phyloP scores from a whole-genome alignment of 2,888 invertebrate genomes.

The Drosophila mimetica region DNA sequence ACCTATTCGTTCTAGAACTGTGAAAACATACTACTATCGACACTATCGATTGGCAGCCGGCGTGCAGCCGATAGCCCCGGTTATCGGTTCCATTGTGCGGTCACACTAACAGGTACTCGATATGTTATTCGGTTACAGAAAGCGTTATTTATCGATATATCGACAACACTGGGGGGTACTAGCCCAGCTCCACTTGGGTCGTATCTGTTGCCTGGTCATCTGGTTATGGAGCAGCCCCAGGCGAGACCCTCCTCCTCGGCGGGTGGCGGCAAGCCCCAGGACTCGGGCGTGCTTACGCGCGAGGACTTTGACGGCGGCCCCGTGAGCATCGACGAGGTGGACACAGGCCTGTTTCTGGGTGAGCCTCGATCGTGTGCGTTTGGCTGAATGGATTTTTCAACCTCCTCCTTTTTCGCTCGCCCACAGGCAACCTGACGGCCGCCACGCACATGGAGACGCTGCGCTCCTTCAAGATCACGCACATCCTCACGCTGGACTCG shows the following conservation, averaged over 20 bases:
- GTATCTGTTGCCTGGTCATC: no score
- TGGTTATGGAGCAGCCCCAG: constrained; percentile 17
- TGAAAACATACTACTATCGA: no score
- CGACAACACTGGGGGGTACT: no score
- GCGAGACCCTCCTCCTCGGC: constrained; percentile 10
- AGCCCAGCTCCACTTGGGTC: no score
- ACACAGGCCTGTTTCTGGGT: constrained; percentile 83
- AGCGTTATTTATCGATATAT: no score
- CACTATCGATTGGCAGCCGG: no score
- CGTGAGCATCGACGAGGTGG: constrained; percentile 84
- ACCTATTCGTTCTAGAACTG: no score
- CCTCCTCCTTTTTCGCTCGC: background rate
- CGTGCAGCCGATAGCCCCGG: no score
- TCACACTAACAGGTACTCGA: no score
- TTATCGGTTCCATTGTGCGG: no score
- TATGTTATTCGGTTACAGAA: no score
- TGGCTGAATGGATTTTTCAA: background rate
- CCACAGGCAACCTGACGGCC: constrained; percentile 91
- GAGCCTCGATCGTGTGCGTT: constrained; percentile 7
- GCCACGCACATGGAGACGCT: constrained; percentile 90
- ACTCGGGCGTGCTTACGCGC: constrained; percentile 70
- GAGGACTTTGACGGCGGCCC: constrained; percentile 85
- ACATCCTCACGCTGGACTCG: constrained; percentile 93
- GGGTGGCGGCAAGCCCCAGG: constrained; percentile 43
- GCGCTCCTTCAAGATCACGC: constrained; percentile 88